Conservation (phyloP, 2,888 invertebrate genomes). For the Amphipoea lucens region DNA sequence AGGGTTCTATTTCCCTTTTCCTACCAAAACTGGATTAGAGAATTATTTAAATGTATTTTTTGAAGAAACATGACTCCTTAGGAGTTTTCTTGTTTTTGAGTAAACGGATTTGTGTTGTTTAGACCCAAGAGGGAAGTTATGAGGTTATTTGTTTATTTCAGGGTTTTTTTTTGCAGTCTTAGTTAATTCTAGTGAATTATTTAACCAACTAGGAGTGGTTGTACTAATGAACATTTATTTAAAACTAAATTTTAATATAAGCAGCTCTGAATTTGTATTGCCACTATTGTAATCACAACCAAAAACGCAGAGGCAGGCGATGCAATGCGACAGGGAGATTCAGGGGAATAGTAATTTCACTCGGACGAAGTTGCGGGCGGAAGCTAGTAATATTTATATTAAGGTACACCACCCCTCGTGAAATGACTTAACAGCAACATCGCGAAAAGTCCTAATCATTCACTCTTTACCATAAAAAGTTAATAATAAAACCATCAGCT, state of each 20-base stretch:
- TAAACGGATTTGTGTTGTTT: conserved; percentile 42
- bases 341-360: background rate
- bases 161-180: conserved; percentile 7
- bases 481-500: conserved; percentile 32
- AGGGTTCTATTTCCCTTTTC: conserved; percentile 56
- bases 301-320: background rate
- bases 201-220: background rate
- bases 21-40: conserved; percentile 60
- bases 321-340: background rate
- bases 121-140: background rate
- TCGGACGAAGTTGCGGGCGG: background rate
- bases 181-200: conserved; percentile 5
- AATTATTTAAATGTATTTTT: conserved; percentile 65
- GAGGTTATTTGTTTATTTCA: conserved; percentile 14
- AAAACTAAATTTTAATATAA: background rate
- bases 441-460: background rate
- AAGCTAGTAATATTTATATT: background rate
- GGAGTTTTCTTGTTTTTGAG: conserved; percentile 20
- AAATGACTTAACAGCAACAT: background rate
- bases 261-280: background rate
- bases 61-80: conserved; percentile 44
- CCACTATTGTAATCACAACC: background rate
- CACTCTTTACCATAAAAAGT: conserved; percentile 5
- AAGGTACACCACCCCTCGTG: background rate
- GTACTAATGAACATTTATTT: background rate